Percentiles rank a stretch among this genome's conserved stretches.
Evolutionary conservation across 37 sponge, comb jelly and placozoan genomes (phyloP).

Genomic region (Halichondria panicea): DNA sequence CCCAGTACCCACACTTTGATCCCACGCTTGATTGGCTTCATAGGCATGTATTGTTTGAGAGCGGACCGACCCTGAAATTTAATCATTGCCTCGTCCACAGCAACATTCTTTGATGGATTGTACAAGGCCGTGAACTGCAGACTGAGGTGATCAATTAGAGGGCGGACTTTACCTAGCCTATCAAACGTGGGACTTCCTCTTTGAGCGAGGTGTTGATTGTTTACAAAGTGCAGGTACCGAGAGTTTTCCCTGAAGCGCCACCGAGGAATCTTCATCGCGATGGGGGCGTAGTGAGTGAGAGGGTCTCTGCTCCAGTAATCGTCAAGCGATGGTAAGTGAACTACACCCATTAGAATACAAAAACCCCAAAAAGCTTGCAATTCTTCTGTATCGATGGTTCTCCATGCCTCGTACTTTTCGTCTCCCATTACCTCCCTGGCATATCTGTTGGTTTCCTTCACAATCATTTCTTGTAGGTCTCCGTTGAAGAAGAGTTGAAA

Average conservation of each 20-base stretch:
- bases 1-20: slow-evolving; percentile 35
- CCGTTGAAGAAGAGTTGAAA: slow-evolving; percentile 6
- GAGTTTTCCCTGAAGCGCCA: slow-evolving; percentile 11
- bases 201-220: too few species aligned
- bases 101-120: not conserved
- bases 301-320: too few species aligned
- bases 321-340: not conserved
- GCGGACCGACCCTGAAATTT: too few species aligned
- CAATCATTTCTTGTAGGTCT: slow-evolving; percentile 10
- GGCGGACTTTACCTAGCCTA: too few species aligned
- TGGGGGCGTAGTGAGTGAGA: slow-evolving; percentile 13
- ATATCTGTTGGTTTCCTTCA: slow-evolving; percentile 17
- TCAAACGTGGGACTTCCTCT: too few species aligned
- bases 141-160: not conserved
- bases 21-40: slow-evolving; percentile 32
- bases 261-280: slow-evolving; percentile 6
- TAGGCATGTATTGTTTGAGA: too few species aligned
- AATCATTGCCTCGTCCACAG: too few species aligned
- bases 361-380: too few species aligned
- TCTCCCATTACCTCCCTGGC: slow-evolving; percentile 5
- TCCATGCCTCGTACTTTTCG: not conserved
- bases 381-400: not conserved
- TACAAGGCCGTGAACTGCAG: slow-evolving; percentile 4
- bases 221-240: too few species aligned
- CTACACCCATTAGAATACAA: slow-evolving; percentile 13